Percentiles rank a stretch among this genome's conserved stretches.
These are phyloP conservation scores for Lasiommata megera DNA, from an alignment of 2,888 invertebrate species.

Conservation along the genomic window DNA sequence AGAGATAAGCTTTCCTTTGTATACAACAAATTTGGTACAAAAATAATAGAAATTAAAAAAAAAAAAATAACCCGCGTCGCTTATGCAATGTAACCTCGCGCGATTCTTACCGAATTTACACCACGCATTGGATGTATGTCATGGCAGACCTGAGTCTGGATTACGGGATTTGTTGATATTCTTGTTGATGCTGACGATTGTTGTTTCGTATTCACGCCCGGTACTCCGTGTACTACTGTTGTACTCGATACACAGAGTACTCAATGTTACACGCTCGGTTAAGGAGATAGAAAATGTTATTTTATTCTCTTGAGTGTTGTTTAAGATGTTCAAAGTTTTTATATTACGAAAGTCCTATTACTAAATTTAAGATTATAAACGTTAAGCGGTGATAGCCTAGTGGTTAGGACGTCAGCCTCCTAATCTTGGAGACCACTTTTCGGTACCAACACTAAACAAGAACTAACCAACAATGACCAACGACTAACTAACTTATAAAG, in stretches of 20 bases:
- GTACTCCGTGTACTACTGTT: neutral
- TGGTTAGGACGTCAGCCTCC: too few species aligned
- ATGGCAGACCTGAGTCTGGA: constrained; percentile 34
- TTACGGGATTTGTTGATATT: constrained; percentile 28
- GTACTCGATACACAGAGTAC: neutral
- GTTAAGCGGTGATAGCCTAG: too few species aligned
- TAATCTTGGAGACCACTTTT: too few species aligned
- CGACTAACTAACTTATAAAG: too few species aligned
- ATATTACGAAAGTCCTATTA: too few species aligned
- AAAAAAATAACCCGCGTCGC: constrained; percentile 6
- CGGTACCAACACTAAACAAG: too few species aligned
- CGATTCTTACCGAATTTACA: constrained; percentile 42
- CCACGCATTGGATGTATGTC: constrained; percentile 50
- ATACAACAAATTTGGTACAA: too few species aligned
- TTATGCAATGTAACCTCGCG: neutral
- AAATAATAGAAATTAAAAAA: too few species aligned
- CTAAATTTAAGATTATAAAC: too few species aligned
- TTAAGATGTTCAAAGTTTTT: neutral
- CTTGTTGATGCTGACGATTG: constrained; percentile 24
- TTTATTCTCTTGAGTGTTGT: neutral
- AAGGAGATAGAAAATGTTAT: neutral
- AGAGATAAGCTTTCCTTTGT: too few species aligned
- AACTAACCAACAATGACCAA: too few species aligned
- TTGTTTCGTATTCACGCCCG: constrained; percentile 19
- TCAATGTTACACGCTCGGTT: neutral